Evolutionary conservation across 2,797 vertebrate species (phyloP).

Genomic region (Amblyopsis hoosieri): DNA sequence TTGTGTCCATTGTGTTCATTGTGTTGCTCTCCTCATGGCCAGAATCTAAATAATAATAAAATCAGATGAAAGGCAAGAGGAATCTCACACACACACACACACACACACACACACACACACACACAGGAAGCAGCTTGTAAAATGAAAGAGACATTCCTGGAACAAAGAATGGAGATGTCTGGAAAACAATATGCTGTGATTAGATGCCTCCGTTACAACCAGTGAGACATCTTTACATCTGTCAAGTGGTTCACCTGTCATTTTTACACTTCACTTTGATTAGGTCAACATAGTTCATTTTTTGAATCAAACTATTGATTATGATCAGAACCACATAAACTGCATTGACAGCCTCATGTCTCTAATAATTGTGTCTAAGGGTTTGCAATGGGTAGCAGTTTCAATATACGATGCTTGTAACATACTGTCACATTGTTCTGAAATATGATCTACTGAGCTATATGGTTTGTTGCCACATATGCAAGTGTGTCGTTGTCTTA

Average conservation of each 20-base stretch:
- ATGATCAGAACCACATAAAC: conserved; percentile 30
- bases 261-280: not conserved
- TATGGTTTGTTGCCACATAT: too few relatives aligned
- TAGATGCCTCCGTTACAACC: conserved; percentile 18
- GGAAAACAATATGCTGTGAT: conserved; percentile 46
- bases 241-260: too few relatives aligned
- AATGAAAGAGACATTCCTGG: conserved; percentile 50
- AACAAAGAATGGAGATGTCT: conserved; percentile 39
- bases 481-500: too few relatives aligned
- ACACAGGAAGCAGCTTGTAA: conserved; percentile 42
- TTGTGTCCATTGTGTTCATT: conserved; percentile 37
- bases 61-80: conserved; percentile 37
- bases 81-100: conserved; percentile 12
- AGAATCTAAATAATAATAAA: conserved; percentile 56
- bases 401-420: conserved; percentile 1
- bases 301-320: conserved; percentile 19
- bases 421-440: not conserved
- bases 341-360: not conserved
- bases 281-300: conserved; percentile 20
- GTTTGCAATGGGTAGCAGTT: conserved; percentile 5
- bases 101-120: conserved; percentile 19
- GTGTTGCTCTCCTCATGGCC: conserved; percentile 12
- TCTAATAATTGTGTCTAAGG: not conserved
- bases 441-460: too few relatives aligned
- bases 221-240: not conserved